Percentiles rank a stretch among this genome's conserved stretches.
Conservation (phyloP, 2,888 invertebrate genomes). For the Apamea epomidion region DNA sequence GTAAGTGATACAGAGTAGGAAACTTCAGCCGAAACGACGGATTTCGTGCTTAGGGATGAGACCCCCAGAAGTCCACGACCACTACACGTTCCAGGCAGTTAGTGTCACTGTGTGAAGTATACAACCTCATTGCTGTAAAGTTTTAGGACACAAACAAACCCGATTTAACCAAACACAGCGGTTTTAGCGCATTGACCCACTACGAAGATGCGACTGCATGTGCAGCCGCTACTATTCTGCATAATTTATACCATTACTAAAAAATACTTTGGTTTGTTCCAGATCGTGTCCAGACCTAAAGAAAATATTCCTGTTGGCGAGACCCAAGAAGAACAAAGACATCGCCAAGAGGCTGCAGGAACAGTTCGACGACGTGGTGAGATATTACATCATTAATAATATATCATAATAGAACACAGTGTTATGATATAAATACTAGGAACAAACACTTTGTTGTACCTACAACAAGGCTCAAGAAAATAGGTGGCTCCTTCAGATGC, state of each 20-base stretch:
- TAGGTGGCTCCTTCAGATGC: no score
- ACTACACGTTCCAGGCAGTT: not conserved
- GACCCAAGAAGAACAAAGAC: slow-evolving; percentile 91
- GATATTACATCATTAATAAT: slow-evolving; percentile 49
- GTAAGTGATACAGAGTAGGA: no score
- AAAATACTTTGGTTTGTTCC: slow-evolving; percentile 54
- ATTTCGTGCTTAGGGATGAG: not conserved
- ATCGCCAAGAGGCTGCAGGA: slow-evolving; percentile 87
- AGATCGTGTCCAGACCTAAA: slow-evolving; percentile 88
- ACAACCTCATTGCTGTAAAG: not conserved
- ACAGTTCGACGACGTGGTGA: slow-evolving; percentile 91
- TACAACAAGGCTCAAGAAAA: no score
- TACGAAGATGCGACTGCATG: not conserved
- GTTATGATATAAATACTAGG: no score
- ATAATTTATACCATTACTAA: not conserved
- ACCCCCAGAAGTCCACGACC: not conserved
- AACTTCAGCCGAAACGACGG: no score
- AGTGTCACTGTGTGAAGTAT: no score
- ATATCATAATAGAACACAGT: no score
- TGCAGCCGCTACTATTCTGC: not conserved
- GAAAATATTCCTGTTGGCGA: slow-evolving; percentile 87
- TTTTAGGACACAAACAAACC: not conserved
- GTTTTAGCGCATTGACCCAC: not conserved
- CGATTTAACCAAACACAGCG: not conserved
- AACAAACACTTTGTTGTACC: no score